Evolutionary conservation across 2,113 vertebrate genomes (phyloP).

Genomic region (Crotalus tigris): DNA sequence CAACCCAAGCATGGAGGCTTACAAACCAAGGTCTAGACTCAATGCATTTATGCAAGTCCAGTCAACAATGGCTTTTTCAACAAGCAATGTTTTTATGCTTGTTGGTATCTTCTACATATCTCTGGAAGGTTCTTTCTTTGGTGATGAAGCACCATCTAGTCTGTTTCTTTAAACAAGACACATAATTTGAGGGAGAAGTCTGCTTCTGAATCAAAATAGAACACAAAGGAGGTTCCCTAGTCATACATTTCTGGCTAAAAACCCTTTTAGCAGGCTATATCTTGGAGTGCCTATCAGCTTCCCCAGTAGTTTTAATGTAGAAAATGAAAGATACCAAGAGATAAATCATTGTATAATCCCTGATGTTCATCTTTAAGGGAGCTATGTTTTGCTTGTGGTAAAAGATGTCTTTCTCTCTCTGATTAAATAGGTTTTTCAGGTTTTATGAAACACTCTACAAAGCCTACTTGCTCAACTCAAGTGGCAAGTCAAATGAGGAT

Average conservation of each 20-base stretch:
- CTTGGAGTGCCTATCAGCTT: too few species aligned
- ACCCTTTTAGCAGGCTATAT: too few species aligned
- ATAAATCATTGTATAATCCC: too few species aligned
- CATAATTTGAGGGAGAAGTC: background rate
- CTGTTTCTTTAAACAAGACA: background rate
- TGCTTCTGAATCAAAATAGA: background rate
- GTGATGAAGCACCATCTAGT: background rate
- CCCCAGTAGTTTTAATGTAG: too few species aligned
- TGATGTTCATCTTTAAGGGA: background rate
- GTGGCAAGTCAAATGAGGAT: too few species aligned
- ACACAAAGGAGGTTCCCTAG: background rate
- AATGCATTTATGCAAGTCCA: background rate
- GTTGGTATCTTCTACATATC: background rate
- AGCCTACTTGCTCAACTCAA: background rate
- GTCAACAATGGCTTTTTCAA: background rate
- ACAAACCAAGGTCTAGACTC: background rate
- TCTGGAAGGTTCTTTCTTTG: background rate
- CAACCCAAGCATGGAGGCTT: background rate
- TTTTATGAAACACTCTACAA: background rate
- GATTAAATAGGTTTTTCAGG: background rate
- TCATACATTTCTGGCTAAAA: background rate
- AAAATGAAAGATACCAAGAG: too few species aligned
- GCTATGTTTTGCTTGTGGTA: background rate
- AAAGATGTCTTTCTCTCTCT: background rate
- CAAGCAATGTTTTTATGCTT: background rate